Percentiles rank a stretch among this genome's conserved stretches.
phyloP scores from a whole-genome alignment of 2,113 vertebrate genomes.

The Nycticebus coucang region DNA sequence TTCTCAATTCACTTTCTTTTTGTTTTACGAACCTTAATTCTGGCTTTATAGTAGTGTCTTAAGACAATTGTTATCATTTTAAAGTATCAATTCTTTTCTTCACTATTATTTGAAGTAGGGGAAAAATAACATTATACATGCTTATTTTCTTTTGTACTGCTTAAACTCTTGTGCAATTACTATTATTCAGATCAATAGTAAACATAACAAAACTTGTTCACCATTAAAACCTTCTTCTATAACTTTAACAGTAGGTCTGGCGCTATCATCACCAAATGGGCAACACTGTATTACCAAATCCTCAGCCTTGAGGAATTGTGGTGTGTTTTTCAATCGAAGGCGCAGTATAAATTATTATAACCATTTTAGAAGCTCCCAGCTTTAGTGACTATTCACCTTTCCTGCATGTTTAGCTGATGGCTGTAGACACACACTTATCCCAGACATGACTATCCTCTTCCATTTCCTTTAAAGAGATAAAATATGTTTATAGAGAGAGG shows the following conservation, averaged over 20 bases:
- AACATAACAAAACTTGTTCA: not conserved
- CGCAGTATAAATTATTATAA: conserved; percentile 71
- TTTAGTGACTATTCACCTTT: conserved; percentile 51
- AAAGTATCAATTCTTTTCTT: not conserved
- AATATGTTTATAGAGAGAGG: conserved; percentile 71
- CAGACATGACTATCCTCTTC: conserved; percentile 31
- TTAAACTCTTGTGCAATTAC: not conserved
- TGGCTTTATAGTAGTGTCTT: conserved; percentile 23
- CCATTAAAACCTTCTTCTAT: conserved; percentile 1
- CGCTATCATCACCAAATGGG: not conserved
- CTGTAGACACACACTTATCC: conserved; percentile 60
- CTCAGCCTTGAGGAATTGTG: conserved; percentile 24
- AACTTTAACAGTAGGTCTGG: not conserved
- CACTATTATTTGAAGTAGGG: not conserved
- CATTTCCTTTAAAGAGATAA: conserved; percentile 73
- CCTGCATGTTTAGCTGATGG: conserved; percentile 26
- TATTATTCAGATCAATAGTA: not conserved
- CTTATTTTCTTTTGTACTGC: not conserved
- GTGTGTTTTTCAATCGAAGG: conserved; percentile 44
- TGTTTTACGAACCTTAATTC: conserved; percentile 25
- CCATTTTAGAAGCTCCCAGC: conserved; percentile 59
- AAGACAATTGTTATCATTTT: conserved; percentile 28
- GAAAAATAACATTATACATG: not conserved
- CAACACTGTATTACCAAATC: not conserved
- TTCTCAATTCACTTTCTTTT: conserved; percentile 15